These are phyloP conservation scores for Propithecus deckenii DNA, from an alignment of 2,797 vertebrate genomes.

Conservation along the genomic window DNA sequence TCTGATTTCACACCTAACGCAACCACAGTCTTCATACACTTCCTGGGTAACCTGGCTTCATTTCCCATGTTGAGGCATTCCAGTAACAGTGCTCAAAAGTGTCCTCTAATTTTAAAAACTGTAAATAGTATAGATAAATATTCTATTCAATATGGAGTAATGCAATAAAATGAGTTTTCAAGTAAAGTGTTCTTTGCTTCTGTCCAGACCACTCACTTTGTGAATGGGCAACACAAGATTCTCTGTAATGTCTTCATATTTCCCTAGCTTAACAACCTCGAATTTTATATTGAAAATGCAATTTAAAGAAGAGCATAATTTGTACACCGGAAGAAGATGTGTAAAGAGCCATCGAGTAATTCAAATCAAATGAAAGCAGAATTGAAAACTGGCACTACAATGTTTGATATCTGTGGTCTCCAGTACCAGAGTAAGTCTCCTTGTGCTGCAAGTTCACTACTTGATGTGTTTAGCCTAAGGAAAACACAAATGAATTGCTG, in stretches of 20 bases:
- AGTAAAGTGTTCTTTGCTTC: neutral
- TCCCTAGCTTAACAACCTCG: neutral
- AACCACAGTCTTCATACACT: neutral
- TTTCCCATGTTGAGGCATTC: neutral
- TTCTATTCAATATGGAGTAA: neutral
- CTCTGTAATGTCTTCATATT: neutral
- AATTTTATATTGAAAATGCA: neutral
- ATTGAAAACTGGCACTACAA: neutral
- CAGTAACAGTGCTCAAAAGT: neutral
- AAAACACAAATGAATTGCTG: slow-evolving; percentile 34
- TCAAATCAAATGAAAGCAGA: slow-evolving; percentile 1
- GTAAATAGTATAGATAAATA: neutral
- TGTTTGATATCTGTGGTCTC: neutral
- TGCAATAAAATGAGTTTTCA: neutral
- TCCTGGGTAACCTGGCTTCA: neutral
- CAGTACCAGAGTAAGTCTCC: neutral
- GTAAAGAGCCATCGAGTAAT: neutral
- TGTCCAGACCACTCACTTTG: neutral
- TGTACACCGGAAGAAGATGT: neutral
- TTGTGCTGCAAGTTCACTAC: neutral
- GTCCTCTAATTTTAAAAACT: neutral
- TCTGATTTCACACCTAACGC: neutral
- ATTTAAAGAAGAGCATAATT: neutral
- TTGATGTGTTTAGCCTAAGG: neutral
- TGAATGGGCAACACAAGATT: neutral